Evolutionary conservation across 2,113 vertebrate species (phyloP), one percentile per base, ranked within the genome.

Genomic region (Corydoras maculifer): DNA sequence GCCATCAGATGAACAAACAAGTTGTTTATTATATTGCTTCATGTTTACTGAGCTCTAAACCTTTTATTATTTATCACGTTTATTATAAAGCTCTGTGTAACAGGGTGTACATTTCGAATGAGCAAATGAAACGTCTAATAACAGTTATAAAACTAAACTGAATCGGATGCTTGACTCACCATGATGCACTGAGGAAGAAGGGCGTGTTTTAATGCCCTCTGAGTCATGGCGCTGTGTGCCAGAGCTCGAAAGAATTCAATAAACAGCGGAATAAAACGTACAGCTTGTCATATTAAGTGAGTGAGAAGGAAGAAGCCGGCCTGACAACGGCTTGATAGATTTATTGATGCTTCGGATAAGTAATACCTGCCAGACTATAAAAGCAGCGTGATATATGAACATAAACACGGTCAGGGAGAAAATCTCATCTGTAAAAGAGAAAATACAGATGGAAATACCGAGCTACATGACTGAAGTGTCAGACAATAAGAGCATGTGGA

Each of bases 291-390:
- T 53, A 15, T 32, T 68, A 51, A 77, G 59, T 62, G 55, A 0
- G 70, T 83, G 55, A 66, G 69, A 43, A 82, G 78, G 60, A 77
- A 79, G 35, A 72, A 31, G 31, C 61, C 14, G 49, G 54, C 62
- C 61, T 61, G 14, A 35, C 61, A 59, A 57, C 13, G 15, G 14
- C 63, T 2, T 51, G 57, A 63, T 70, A 71, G 78, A 88, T 88
- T 88, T 88, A 89, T 76, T 70, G 72, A 68, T 59, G 69, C 74
- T 79, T 60, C 62, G 13, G 70, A 75, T 88, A 88, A 90, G 86
- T 83, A 79, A 83, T 84, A 89, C 84, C 85, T 87, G 82, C 76
- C 79, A 77, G 49, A 65, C 54, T 68, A 81, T 70, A 54, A 65
- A 70, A 80, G 80, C 51, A 13, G 14, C 77, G 72, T 85, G 82